Evolutionary conservation across 1,140 invertebrate species (phyloP), one percentile per base, ranked within the genome.

Genomic region (Drosophila auraria): DNA sequence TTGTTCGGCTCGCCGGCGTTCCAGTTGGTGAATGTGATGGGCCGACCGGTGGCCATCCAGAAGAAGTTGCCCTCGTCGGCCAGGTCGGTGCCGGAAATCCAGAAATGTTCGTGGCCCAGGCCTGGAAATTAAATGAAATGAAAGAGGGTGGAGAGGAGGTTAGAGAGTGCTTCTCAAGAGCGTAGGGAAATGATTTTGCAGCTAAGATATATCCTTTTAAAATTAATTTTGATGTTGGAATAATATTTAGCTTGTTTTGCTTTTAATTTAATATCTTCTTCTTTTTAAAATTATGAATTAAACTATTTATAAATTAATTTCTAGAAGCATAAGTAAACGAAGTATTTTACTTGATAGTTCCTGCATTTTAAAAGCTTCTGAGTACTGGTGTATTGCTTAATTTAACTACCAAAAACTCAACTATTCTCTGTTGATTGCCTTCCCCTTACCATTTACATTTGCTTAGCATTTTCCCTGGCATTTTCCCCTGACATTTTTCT

Each of bases 1-100:
- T 98, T 98, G 93, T 98, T 98, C 0, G 97, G 97, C 91, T 98
- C 97, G 6, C 97, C 97, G 9, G 97, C 96, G 93, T 98, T 98
- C 97, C 97, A 98, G 93, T 98, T 98, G 66, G 97, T 97, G 93
- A 97, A 98, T 33, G 97, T 97, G 36, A 98, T 95, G 7, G 97
- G 97, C 64, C 96, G 94, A 12, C 97, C 97, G 68, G 96, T 98
- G 8, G 97, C 96, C 96, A 98, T 97, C 97, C 97, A 98, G 94
- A 98, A 98, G 94, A 97, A 98, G 60, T 95, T 95, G 6, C 97
- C 97, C 91, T 98, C 97, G 82, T 98, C 97, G 9, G 97, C 97
- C 90, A 97, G 95, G 93, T 98, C 97, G 3, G 97, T 98, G 53
- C 97, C 97, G 17, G 97, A 97, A 27, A 97, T 98, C 97, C 97